phyloP scores from a whole-genome alignment of 2,797 vertebrate genomes.

The Pseudochaenichthys georgianus region DNA sequence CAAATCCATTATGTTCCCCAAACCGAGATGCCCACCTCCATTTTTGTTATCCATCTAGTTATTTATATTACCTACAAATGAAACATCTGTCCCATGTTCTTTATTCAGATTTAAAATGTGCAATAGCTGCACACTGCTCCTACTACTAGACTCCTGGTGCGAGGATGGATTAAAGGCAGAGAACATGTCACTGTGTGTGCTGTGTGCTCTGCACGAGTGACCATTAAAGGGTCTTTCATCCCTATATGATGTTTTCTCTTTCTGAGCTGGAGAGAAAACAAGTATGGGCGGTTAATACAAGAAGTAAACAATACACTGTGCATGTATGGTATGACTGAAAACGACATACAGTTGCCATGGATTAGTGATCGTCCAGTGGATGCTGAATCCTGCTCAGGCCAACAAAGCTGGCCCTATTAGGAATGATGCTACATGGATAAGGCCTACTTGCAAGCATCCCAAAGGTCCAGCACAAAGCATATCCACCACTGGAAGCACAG shows the following conservation, averaged over 20 bases:
- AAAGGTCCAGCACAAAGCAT: conserved; percentile 46
- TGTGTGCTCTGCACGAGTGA: no score
- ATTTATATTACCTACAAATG: conserved; percentile 45
- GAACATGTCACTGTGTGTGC: no score
- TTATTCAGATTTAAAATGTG: conserved; percentile 38
- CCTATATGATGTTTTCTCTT: conserved; percentile 25
- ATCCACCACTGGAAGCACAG: conserved; percentile 31
- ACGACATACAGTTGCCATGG: conserved; percentile 38
- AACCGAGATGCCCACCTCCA: conserved; percentile 31
- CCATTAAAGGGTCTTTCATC: no score
- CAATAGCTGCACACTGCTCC: background rate
- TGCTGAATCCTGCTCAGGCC: conserved; percentile 59
- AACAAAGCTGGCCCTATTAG: conserved; percentile 44
- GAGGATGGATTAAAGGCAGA: no score
- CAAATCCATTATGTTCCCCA: conserved; percentile 71
- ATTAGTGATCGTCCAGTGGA: conserved; percentile 68
- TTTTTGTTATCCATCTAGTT: conserved; percentile 51
- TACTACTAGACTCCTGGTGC: no score
- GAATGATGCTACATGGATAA: conserved; percentile 44
- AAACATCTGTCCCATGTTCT: conserved; percentile 45
- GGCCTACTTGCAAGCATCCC: conserved; percentile 53
- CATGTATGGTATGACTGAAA: conserved; percentile 56
- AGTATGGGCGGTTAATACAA: conserved; percentile 54
- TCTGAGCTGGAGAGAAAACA: conserved; percentile 38
- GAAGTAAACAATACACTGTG: conserved; percentile 40